Evolutionary conservation across 1,140 invertebrate species (phyloP), one percentile per base, ranked within the genome.

Genomic region (Drosophila rhopaloa): DNA sequence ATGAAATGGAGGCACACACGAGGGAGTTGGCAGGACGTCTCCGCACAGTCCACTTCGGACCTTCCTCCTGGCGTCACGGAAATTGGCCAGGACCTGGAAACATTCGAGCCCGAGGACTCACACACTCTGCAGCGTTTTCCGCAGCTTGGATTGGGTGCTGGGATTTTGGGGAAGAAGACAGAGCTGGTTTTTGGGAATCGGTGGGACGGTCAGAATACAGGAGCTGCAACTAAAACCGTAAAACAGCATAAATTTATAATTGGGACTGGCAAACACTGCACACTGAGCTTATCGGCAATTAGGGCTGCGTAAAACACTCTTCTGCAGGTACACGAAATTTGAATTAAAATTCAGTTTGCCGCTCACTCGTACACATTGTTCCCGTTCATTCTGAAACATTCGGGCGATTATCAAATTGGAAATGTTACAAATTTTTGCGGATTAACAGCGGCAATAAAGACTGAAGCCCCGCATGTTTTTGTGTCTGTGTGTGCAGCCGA

Each of bases 351-450:
- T 24, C 24, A 24, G 24, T 24, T 24, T 2, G 24, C 24, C 24
- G 24, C 24, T 1, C 24, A 24, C 24, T 24, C 24, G 24, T 13
- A 32, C 10, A 14, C 13, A 32, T 37, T 37, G 27, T 70, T 57
- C 27, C 27, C 8, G 37, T 41, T 56, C 67, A 57, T 70, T 71
- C 46, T 37, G 7, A 24, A 71, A 70, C 65, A 71, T 71, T 71
- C 43, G 19, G 68, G 29, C 65, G 68, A 71, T 71, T 71, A 58
- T 53, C 43, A 71, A 71, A 71, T 71, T 71, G 68, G 68, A 71
- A 72, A 72, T 71, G 65, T 72, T 71, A 71, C 68, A 72, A 72
- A 72, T 72, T 72, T 58, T 50, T 72, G 65, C 68, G 56, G 68
- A 71, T 72, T 72, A 72, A 72, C 68, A 41, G 68, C 44, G 54